Evolutionary conservation across 1,140 invertebrate species (phyloP), one percentile per base, ranked within the genome.

Genomic region (Onthophagus taurus): DNA sequence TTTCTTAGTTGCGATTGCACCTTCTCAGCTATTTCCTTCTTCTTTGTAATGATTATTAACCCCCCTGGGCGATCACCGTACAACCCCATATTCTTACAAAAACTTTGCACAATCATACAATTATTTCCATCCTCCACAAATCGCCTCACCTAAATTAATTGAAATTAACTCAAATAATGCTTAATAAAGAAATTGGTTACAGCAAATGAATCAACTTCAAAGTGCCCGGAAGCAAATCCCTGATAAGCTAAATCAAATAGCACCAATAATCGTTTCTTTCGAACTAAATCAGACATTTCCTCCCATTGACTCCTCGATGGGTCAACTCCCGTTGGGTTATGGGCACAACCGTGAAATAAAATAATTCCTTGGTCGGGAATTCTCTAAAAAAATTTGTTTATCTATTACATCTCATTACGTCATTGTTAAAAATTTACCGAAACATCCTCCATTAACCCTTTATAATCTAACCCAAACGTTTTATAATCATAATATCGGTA

Each of bases 171-270:
- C n/a, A 26, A 26, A n/a, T 7, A 26, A 26, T 26, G 24, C 24
- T 26, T 26, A 7, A 26, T 26, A 7, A 26, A 11, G 14, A 11
- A 11, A 20, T 5, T 13, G 26, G 92, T 77, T 30, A 95, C 85
- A 6, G 90, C 83, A 72, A 77, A 88, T 16, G 90, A 89, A 78
- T 99, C 96, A 38, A 74, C 74, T 57, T 94, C 89, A 16, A 96
- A 71, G 72, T 96, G 82, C n/a, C 96, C 96, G 31, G 87, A 89
- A 13, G 94, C 93, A 72, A 99, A 99, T 8, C 94, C 94, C 72
- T 97, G 93, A 71, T 97, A 97, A 9, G 93, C 94, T 54, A 82
- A 86, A 68, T 98, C 95, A 64, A 98, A 91, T 58, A 96, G 79
- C 41, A 91, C 81, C 68, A 96, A 93, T 37, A 97, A 64, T 48